phyloP scores from a whole-genome alignment of 2,797 vertebrate genomes.

The Cyclura pinguis region DNA sequence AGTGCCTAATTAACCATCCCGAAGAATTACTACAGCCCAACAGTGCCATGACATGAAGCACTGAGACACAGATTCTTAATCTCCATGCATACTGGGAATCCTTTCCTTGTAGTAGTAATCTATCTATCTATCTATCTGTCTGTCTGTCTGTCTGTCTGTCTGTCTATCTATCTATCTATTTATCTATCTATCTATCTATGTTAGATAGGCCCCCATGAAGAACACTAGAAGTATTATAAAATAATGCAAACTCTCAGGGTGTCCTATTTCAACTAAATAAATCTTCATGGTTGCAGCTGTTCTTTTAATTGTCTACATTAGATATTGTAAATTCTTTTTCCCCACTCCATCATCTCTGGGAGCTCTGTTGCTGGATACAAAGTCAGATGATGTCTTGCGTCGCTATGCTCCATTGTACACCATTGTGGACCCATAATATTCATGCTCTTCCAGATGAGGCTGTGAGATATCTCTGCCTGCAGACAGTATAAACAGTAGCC shows the following conservation, averaged over 20 bases:
- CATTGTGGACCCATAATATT: conserved; percentile 8
- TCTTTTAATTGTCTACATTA: conserved; percentile 19
- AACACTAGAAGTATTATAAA: background rate
- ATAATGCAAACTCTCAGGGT: background rate
- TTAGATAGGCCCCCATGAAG: too few species aligned
- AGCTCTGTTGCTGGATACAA: conserved; percentile 30
- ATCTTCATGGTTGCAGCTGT: background rate
- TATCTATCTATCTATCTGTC: too few species aligned
- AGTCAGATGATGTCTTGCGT: conserved; percentile 15
- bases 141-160: too few species aligned
- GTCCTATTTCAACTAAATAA: background rate
- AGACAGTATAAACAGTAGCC: background rate
- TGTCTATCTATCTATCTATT: too few species aligned
- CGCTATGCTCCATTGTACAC: background rate
- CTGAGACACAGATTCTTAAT: background rate
- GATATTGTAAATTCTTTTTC: conserved; percentile 35
- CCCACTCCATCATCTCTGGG: background rate
- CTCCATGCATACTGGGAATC: background rate
- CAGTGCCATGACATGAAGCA: background rate
- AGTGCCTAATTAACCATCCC: background rate
- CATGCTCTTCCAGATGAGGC: conserved; percentile 17
- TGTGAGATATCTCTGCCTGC: background rate
- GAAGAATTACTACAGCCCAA: background rate
- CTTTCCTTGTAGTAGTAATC: background rate
- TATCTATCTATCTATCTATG: too few species aligned